phyloP scores from a whole-genome alignment of 2,797 vertebrate species.

The Allobates femoralis region DNA sequence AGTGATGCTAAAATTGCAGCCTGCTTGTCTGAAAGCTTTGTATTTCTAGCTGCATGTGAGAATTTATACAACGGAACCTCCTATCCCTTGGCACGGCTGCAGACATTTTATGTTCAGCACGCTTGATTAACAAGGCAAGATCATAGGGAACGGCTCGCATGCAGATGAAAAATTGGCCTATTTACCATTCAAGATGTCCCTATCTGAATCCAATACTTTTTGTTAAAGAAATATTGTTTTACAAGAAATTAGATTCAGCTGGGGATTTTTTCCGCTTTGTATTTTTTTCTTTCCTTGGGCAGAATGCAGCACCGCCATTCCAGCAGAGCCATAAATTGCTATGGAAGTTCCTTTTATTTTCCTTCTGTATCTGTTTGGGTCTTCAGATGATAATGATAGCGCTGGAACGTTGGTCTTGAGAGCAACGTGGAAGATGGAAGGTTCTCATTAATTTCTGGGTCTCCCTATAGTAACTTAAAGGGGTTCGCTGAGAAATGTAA shows the following conservation, averaged over 20 bases:
- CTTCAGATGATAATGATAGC: conserved; percentile 1
- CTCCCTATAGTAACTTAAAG: too few species aligned
- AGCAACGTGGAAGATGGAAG: background rate
- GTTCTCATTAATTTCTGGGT: background rate
- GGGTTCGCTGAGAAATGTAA: too few species aligned
- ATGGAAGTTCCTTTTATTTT: background rate
- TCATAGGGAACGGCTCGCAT: conserved; percentile 24
- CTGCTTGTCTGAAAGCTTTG: conserved; percentile 32
- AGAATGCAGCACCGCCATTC: background rate
- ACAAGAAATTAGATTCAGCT: conserved; percentile 69
- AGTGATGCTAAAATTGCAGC: conserved; percentile 41
- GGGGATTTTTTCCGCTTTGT: conserved; percentile 41
- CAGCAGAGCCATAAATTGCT: background rate
- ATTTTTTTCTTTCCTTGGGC: background rate
- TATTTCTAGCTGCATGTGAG: conserved; percentile 35
- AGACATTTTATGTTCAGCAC: background rate
- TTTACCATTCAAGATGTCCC: conserved; percentile 36
- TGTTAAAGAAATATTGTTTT: conserved; percentile 66
- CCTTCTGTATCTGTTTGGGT: background rate
- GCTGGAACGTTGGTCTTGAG: background rate
- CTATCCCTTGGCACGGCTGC: conserved; percentile 51
- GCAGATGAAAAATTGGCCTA: conserved; percentile 60
- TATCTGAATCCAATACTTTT: conserved; percentile 62
- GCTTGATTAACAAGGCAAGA: background rate
- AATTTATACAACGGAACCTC: conserved; percentile 46